Percentiles rank a stretch among this genome's conserved stretches.
Conservation (phyloP, 2,113 vertebrate genomes). For the Brevimyrus niger region DNA sequence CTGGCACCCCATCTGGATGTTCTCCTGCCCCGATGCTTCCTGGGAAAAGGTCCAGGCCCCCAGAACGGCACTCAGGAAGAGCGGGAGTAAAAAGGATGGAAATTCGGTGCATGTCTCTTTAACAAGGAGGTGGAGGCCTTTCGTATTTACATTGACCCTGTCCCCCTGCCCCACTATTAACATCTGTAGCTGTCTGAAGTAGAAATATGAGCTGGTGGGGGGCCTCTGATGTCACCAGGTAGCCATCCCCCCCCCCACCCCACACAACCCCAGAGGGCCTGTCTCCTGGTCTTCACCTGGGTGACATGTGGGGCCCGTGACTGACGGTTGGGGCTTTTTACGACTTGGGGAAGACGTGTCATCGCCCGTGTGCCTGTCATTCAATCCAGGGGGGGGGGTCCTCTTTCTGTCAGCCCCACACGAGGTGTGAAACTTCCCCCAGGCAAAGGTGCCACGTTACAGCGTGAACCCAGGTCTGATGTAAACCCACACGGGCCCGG, state of each 20-base stretch:
- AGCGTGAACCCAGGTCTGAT: conserved; percentile 54
- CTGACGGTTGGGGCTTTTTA: conserved; percentile 21
- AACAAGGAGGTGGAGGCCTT: neutral
- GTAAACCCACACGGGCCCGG: conserved; percentile 58
- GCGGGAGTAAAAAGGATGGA: neutral
- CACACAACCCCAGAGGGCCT: neutral
- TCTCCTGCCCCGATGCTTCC: neutral
- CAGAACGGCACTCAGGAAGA: neutral
- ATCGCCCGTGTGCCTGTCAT: conserved; percentile 46
- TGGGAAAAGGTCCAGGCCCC: neutral
- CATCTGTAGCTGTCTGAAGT: neutral
- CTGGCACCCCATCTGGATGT: neutral
- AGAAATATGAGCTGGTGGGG: conserved; percentile 12
- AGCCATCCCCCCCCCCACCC: neutral
- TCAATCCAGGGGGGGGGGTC: conserved; percentile 44
- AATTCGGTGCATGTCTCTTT: neutral
- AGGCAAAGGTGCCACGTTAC: conserved; percentile 62
- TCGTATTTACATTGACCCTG: conserved; percentile 4
- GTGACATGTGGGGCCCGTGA: neutral
- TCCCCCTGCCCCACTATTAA: neutral
- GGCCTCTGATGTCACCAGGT: conserved; percentile 22
- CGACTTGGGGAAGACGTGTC: conserved; percentile 42
- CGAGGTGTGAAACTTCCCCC: conserved; percentile 40
- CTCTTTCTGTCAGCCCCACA: conserved; percentile 44
- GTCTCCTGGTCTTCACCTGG: conserved; percentile 1